Conservation (phyloP, 2,113 vertebrate genomes). For the Oncorhynchus nerka region DNA sequence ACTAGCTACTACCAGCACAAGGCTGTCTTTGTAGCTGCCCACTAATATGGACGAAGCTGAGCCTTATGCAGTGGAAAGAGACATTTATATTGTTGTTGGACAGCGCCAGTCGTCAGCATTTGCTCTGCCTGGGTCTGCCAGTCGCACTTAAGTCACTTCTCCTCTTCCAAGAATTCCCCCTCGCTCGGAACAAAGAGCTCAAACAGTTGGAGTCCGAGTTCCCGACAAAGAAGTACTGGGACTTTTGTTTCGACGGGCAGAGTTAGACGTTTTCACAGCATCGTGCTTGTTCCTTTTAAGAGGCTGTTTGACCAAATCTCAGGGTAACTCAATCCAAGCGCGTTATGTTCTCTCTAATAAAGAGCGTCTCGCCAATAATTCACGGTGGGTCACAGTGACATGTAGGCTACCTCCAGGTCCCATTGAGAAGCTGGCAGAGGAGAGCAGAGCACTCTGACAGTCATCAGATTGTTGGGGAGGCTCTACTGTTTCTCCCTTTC, state of each 20-base stretch:
- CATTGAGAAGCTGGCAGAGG: conserved; percentile 5
- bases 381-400: conserved; percentile 21
- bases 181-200: conserved; percentile 12
- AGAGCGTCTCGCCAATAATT: conserved; percentile 32
- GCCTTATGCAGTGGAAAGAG: conserved; percentile 35
- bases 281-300: conserved; percentile 37
- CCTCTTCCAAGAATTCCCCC: conserved; percentile 28
- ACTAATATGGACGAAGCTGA: conserved; percentile 22
- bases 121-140: conserved; percentile 9
- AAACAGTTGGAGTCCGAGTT: conserved; percentile 5
- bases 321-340: conserved; percentile 36
- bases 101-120: conserved; percentile 7
- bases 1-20: conserved; percentile 12
- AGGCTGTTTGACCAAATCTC: conserved; percentile 31
- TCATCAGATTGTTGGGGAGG: conserved; percentile 12
- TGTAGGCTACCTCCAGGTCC: conserved; percentile 22
- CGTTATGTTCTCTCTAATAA: conserved; percentile 28
- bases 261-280: conserved; percentile 37
- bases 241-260: conserved; percentile 22
- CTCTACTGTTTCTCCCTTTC: no score
- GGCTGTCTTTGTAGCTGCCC: conserved; percentile 24
- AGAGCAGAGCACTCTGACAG: conserved; percentile 7
- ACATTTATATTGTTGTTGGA: conserved; percentile 47
- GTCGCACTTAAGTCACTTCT: conserved; percentile 31
- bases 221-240: conserved; percentile 28